phyloP scores from a whole-genome alignment of 2,113 vertebrate genomes.

The Clarias macrocephalus region DNA sequence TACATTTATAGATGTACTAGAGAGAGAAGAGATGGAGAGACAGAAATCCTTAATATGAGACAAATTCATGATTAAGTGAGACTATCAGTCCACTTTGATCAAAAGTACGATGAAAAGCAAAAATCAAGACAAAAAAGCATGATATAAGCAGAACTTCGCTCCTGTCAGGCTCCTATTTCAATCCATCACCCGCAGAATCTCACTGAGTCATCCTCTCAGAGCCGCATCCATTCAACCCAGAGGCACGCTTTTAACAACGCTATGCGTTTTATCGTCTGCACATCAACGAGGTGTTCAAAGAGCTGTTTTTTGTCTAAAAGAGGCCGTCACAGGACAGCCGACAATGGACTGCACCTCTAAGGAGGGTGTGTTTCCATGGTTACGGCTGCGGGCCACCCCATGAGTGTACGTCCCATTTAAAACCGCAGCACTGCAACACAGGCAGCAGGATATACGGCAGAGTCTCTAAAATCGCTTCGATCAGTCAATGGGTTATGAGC shows the following conservation, averaged over 20 bases:
- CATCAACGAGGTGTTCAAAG: conserved; percentile 17
- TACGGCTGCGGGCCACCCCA: conserved; percentile 49
- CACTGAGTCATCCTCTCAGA: conserved; percentile 19
- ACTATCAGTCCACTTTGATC: not conserved
- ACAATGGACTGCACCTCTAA: conserved; percentile 52
- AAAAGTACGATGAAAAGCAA: not conserved
- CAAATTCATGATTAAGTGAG: not conserved
- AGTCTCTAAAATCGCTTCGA: not conserved
- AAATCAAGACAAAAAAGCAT: not conserved
- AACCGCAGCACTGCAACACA: conserved; percentile 42
- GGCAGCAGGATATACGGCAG: not conserved
- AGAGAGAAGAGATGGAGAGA: conserved; percentile 18
- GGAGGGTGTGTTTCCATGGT: conserved; percentile 48
- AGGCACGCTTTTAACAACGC: not conserved
- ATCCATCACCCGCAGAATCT: not conserved
- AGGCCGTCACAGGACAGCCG: conserved; percentile 69
- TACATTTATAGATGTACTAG: not conserved
- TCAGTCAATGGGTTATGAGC: not conserved
- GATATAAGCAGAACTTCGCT: conserved; percentile 9
- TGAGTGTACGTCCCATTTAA: conserved; percentile 45
- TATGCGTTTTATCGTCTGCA: not conserved
- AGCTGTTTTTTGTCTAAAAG: conserved; percentile 18
- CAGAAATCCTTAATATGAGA: conserved; percentile 1
- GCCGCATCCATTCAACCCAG: not conserved
- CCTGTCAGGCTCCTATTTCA: not conserved